These are phyloP conservation scores for Apotomis turbidana DNA, from an alignment of 2,888 invertebrate species.

Conservation along the genomic window DNA sequence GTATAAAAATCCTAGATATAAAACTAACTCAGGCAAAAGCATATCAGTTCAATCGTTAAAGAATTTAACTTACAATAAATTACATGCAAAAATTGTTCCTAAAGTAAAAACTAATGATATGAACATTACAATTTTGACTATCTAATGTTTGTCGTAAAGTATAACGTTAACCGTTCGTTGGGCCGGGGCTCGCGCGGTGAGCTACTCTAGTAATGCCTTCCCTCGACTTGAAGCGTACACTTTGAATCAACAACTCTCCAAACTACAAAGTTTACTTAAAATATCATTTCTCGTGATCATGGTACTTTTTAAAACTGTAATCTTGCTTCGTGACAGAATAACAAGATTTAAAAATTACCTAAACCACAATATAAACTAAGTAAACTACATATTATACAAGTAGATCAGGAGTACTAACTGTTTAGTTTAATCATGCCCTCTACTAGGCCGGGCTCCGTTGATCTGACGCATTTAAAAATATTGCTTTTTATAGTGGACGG, in stretches of 20 bases:
- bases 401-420: slow-evolving; percentile 74
- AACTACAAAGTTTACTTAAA: slow-evolving; percentile 63
- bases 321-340: slow-evolving; percentile 58
- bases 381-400: slow-evolving; percentile 76
- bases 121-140: slow-evolving; percentile 81
- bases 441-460: slow-evolving; percentile 65
- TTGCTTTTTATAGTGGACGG: slow-evolving; percentile 64
- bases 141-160: slow-evolving; percentile 71
- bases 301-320: slow-evolving; percentile 54
- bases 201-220: slow-evolving; percentile 60
- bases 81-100: slow-evolving; percentile 71
- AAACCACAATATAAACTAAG: slow-evolving; percentile 72
- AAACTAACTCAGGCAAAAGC: slow-evolving; percentile 32
- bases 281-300: slow-evolving; percentile 58
- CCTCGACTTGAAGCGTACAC: slow-evolving; percentile 64
- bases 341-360: slow-evolving; percentile 70
- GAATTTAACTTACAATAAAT: slow-evolving; percentile 66
- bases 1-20: slow-evolving; percentile 8
- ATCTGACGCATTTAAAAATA: slow-evolving; percentile 47
- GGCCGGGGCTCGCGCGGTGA: slow-evolving; percentile 52
- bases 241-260: slow-evolving; percentile 58
- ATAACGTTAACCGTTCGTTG: slow-evolving; percentile 58
- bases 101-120: slow-evolving; percentile 84
- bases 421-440: slow-evolving; percentile 64
- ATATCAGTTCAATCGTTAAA: slow-evolving; percentile 63